Conservation (phyloP, 1,140 invertebrate genomes). For the Musca vetustissima region DNA sequence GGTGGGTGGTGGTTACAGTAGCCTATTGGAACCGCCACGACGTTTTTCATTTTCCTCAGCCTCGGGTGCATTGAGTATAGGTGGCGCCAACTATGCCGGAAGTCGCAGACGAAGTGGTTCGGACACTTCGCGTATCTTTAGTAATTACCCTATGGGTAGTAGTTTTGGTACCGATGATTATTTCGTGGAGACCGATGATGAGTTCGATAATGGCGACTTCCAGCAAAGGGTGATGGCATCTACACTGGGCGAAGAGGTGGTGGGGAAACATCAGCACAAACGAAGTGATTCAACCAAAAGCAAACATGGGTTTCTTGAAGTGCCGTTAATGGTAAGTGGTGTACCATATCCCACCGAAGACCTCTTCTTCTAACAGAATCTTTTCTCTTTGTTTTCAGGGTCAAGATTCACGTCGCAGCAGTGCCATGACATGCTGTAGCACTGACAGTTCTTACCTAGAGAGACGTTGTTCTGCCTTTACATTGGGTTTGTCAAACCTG, state of each 20-base stretch:
- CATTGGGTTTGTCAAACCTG: slow-evolving; percentile 65
- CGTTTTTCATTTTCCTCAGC: slow-evolving; percentile 57
- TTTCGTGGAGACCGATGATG: slow-evolving; percentile 56
- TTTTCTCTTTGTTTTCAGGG: slow-evolving; percentile 27
- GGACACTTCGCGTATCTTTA: slow-evolving; percentile 52
- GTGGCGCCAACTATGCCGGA: slow-evolving; percentile 52
- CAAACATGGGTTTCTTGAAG: slow-evolving; percentile 56
- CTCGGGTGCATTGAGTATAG: slow-evolving; percentile 29
- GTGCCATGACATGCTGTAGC: slow-evolving; percentile 78
- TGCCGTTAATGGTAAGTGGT: slow-evolving; percentile 41
- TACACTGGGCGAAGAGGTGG: slow-evolving; percentile 24
- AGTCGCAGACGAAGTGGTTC: slow-evolving; percentile 55
- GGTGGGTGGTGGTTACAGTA: slow-evolving; percentile 70
- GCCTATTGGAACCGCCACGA: slow-evolving; percentile 66
- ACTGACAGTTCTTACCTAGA: slow-evolving; percentile 79
- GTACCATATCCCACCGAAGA: background rate
- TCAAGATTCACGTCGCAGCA: slow-evolving; percentile 66
- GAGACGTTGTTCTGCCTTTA: slow-evolving; percentile 72
- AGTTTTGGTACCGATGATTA: slow-evolving; percentile 58
- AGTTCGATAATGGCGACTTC: slow-evolving; percentile 49
- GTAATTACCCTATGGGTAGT: slow-evolving; percentile 61
- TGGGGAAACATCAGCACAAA: slow-evolving; percentile 34
- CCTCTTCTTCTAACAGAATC: too few species aligned
- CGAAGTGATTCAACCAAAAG: slow-evolving; percentile 52
- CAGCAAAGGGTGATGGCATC: slow-evolving; percentile 33